Evolutionary conservation across 2,888 invertebrate genomes (phyloP).

Genomic region (Esperia sulphurella): DNA sequence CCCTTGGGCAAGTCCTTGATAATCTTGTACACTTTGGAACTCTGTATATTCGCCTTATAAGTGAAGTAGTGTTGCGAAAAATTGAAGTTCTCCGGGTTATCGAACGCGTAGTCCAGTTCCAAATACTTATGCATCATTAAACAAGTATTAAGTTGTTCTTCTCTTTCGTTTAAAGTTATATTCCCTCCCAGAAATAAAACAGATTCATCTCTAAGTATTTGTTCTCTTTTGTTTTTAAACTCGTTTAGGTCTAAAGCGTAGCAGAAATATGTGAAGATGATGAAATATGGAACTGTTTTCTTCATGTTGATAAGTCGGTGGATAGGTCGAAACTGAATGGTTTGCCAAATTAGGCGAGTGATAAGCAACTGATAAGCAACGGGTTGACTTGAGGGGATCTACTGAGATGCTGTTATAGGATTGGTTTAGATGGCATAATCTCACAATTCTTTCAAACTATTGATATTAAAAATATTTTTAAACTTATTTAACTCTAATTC

Average conservation of each 20-base stretch:
- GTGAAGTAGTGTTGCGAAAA: slow-evolving; percentile 83
- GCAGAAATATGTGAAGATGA: too few relatives aligned
- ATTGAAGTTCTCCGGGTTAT: slow-evolving; percentile 77
- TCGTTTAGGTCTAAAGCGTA: too few relatives aligned
- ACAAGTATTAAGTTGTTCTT: slow-evolving; percentile 73
- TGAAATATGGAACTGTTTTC: background rate
- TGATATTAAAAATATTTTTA: background rate
- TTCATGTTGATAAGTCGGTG: background rate
- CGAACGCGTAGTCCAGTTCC: slow-evolving; percentile 74
- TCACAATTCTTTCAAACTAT: too few relatives aligned
- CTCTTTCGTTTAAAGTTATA: slow-evolving; percentile 63
- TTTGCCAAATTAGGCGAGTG: too few relatives aligned
- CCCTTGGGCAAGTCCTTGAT: slow-evolving; percentile 87
- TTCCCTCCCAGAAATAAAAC: slow-evolving; percentile 70
- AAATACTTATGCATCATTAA: slow-evolving; percentile 77
- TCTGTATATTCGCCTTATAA: slow-evolving; percentile 77
- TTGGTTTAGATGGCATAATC: too few relatives aligned
- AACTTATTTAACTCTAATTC: too few relatives aligned
- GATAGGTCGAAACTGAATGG: background rate
- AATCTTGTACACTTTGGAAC: slow-evolving; percentile 82
- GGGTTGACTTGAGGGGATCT: too few relatives aligned
- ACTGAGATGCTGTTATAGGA: too few relatives aligned
- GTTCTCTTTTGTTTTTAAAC: slow-evolving; percentile 37
- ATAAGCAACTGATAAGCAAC: too few relatives aligned
- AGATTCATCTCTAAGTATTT: slow-evolving; percentile 69